Evolutionary conservation across 2,888 invertebrate genomes (phyloP), one percentile per base, ranked within the genome.

Genomic region (Drosophila anomalata): DNA sequence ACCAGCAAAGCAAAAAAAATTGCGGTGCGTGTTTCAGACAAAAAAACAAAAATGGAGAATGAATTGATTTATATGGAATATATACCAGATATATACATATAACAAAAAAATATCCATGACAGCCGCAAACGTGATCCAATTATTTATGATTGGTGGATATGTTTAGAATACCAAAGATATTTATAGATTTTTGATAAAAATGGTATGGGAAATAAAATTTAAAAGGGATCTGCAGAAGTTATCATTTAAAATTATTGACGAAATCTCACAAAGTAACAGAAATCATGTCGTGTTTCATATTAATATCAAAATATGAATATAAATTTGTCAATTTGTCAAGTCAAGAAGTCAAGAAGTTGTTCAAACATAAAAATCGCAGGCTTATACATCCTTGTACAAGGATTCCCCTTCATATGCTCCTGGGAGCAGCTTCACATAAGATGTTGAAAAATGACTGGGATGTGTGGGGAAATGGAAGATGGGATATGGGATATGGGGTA

Each of bases 101-200:
- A 29, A 8, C 9, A 26, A 17, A 41, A 53, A 69, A 68, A 71
- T 61, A 74, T 76, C 52, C 31, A 48, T 76, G 62, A 42, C 57
- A 51, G 39, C 52, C 65, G 31, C 57, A 67, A 73, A 87, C 87
- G 78, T 80, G 78, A 76, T 67, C 73, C 71, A 77, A 83, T 81
- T 76, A 73, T 80, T 71, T 62, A 75, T 77, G 65, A 65, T 65
- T 65, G 53, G 36, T n/a, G 53, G 39, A 41, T 66, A 66, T 39
- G 54, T 31, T 66, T 53, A 47, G 65, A 65, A 66, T 66, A 53
- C 17, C 7, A 66, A 53, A 39, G 17, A 17, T 53, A 8, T 12
- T 39, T 39, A 5, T 22, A 26, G 33, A 42, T 20, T 29, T 29
- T 29, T 29, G 0, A 8, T 29, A 8, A 29, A 3, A 3, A 9